A percentile compares a stretch with the other conserved stretches of the same genome.
These are phyloP conservation scores for Samia ricini DNA, from an alignment of 1,140 invertebrate genomes.

Conservation along the genomic window DNA sequence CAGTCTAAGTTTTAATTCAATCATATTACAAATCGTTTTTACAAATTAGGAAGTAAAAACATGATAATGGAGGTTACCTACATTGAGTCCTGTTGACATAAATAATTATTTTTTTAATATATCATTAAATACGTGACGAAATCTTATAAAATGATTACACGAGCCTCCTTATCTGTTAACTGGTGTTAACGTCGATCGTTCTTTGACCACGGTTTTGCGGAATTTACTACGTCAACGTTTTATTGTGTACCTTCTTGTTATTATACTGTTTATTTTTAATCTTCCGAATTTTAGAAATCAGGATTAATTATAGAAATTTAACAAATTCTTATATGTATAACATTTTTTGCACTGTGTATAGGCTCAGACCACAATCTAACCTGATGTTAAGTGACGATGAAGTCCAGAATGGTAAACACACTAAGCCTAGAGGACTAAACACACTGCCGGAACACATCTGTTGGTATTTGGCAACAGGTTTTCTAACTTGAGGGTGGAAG, in stretches of 20 bases:
- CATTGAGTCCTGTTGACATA: conserved; percentile 55
- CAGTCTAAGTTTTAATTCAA: too few relatives aligned
- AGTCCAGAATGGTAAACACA: too few relatives aligned
- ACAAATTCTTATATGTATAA: too few relatives aligned
- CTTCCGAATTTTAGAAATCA: too few relatives aligned
- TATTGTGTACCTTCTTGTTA: neutral
- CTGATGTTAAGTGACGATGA: too few relatives aligned
- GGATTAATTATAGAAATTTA: too few relatives aligned
- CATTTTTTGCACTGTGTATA: too few relatives aligned
- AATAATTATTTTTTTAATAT: conserved; percentile 73
- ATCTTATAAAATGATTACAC: conserved; percentile 36
- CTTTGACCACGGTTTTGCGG: neutral
- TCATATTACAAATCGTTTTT: neutral
- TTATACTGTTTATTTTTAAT: neutral
- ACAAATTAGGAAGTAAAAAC: neutral
- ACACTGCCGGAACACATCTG: too few relatives aligned
- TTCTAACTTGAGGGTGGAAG: too few relatives aligned
- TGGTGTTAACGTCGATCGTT: conserved; percentile 50
- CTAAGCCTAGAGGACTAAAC: too few relatives aligned
- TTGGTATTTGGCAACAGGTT: too few relatives aligned
- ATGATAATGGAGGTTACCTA: conserved; percentile 54
- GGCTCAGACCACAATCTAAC: too few relatives aligned
- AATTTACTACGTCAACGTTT: conserved; percentile 2
- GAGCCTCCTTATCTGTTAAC: conserved; percentile 52
- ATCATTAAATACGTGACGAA: conserved; percentile 53